Percentiles rank a stretch among this genome's conserved stretches.
Conservation (phyloP, 2,797 vertebrate genomes). For the Rhyacichthys aspro region DNA sequence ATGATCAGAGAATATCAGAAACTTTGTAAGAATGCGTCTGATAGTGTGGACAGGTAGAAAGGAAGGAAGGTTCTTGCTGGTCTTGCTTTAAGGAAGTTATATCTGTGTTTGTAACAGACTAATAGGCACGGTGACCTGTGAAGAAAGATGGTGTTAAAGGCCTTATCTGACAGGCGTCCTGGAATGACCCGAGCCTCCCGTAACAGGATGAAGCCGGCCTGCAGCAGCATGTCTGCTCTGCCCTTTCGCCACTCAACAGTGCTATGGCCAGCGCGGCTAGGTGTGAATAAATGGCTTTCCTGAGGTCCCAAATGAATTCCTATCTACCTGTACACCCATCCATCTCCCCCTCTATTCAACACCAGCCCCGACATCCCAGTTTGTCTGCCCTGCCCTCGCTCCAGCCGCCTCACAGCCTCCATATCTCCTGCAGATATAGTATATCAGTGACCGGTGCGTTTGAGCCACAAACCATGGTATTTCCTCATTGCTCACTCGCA, state of each 20-base stretch:
- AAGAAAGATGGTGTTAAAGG: conserved; percentile 4
- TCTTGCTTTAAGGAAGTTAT: neutral
- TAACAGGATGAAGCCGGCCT: conserved; percentile 16
- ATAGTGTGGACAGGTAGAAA: too few relatives aligned
- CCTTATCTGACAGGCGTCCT: conserved; percentile 17
- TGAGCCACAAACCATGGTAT: conserved; percentile 66
- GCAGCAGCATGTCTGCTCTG: conserved; percentile 17
- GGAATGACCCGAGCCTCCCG: conserved; percentile 19
- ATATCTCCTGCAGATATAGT: conserved; percentile 57
- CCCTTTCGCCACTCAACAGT: conserved; percentile 5
- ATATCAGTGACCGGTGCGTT: conserved; percentile 43
- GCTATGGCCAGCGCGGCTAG: conserved; percentile 17
- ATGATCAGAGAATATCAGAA: too few relatives aligned
- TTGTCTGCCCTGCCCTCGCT: neutral
- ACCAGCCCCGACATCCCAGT: conserved; percentile 33
- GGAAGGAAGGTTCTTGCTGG: too few relatives aligned
- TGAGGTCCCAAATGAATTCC: conserved; percentile 31
- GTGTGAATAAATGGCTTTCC: conserved; percentile 40
- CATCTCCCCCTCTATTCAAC: conserved; percentile 29
- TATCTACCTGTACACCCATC: conserved; percentile 26
- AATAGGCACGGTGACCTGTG: conserved; percentile 18
- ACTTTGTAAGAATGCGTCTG: too few relatives aligned
- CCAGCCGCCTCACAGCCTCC: conserved; percentile 21
- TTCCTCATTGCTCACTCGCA: conserved; percentile 59
- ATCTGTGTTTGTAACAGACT: neutral